Conservation (phyloP, 2,797 vertebrate genomes). For the Silurus aristotelis region DNA sequence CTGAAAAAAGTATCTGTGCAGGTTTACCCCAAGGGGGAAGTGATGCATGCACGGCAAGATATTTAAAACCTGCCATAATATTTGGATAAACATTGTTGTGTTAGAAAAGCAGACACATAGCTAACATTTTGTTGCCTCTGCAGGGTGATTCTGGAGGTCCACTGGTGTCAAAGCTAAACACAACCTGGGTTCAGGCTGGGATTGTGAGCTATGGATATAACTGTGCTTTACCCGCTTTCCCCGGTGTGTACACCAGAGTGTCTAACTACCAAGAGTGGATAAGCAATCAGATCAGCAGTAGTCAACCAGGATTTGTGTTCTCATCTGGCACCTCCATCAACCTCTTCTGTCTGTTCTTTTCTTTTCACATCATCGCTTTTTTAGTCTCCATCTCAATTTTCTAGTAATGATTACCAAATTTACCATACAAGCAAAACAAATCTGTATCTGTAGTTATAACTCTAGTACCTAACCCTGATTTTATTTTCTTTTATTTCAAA, state of each 20-base stretch:
- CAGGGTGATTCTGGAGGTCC: conserved; percentile 59
- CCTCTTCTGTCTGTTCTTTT: conserved; percentile 13
- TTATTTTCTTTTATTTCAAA: no score
- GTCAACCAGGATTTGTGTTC: conserved; percentile 17
- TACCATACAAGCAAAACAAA: no score
- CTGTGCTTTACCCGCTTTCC: not conserved
- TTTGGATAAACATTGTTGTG: not conserved
- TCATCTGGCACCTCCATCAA: not conserved
- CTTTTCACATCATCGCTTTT: conserved; percentile 5
- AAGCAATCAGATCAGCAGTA: not conserved
- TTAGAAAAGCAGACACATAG: not conserved
- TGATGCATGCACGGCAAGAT: conserved; percentile 57
- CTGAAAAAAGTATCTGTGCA: conserved; percentile 35
- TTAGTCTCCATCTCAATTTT: no score
- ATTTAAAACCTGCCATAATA: not conserved
- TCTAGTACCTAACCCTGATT: no score
- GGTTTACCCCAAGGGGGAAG: conserved; percentile 44
- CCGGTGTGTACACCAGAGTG: conserved; percentile 45
- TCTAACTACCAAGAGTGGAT: conserved; percentile 51
- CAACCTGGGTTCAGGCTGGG: conserved; percentile 38
- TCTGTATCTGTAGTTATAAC: no score
- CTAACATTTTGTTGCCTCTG: not conserved
- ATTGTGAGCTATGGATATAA: conserved; percentile 44
- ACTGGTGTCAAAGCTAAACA: conserved; percentile 36
- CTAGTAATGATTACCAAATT: no score